Percentiles rank a stretch among this genome's conserved stretches.
phyloP scores from a whole-genome alignment of 2,113 vertebrate genomes.

The Embiotoca jacksoni region DNA sequence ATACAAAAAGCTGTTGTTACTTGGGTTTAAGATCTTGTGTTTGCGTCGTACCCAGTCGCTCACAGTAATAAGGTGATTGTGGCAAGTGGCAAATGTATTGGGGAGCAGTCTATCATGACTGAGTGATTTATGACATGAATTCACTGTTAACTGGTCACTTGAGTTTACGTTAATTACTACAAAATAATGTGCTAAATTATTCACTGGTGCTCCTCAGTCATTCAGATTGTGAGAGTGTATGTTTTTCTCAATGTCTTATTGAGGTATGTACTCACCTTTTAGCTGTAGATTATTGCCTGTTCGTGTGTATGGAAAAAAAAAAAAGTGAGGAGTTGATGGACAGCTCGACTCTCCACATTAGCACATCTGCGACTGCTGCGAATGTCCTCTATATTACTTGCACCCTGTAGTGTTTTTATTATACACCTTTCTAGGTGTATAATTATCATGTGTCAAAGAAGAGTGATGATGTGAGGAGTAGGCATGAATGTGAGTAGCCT shows the following conservation, averaged over 20 bases:
- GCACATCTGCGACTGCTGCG: conserved; percentile 30
- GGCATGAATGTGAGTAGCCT: conserved; percentile 60
- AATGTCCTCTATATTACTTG: conserved; percentile 45
- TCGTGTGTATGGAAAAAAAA: conserved; percentile 20
- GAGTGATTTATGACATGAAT: not conserved
- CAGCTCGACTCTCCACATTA: conserved; percentile 36
- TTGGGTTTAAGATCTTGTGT: not conserved
- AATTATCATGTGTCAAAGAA: conserved; percentile 70
- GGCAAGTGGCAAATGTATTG: not conserved
- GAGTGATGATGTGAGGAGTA: conserved; percentile 62
- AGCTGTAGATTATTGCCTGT: too few species aligned
- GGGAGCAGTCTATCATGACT: not conserved
- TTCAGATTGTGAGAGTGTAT: too few species aligned
- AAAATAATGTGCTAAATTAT: too few species aligned
- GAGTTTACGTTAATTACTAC: not conserved
- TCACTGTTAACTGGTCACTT: conserved; percentile 18
- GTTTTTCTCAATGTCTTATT: too few species aligned
- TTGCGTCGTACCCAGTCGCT: not conserved
- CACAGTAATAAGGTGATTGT: not conserved
- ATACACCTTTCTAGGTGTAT: conserved; percentile 79
- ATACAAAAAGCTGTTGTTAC: not conserved
- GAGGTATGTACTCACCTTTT: too few species aligned
- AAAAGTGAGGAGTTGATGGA: conserved; percentile 28
- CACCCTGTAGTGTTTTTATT: conserved; percentile 68
- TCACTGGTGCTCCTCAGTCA: too few species aligned